Evolutionary conservation across 1,140 invertebrate genomes (phyloP), one percentile per base, ranked within the genome.

Genomic region (Cyphomyrmex costatus): DNA sequence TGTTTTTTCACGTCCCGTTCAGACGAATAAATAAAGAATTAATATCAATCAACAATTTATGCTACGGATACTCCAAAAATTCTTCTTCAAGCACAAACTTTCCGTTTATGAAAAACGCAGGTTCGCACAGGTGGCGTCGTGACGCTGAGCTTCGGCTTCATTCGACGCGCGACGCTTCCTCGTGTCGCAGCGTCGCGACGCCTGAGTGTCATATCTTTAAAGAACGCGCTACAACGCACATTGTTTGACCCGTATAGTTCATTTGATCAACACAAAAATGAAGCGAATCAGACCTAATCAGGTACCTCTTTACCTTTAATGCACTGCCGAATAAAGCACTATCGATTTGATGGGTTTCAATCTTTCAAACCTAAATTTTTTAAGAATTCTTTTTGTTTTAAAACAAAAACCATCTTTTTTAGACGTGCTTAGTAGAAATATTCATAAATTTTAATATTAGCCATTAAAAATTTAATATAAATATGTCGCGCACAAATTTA

Each of bases 121-220:
- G 58, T 68, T 60, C 16, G 42, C 63, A 58, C 85, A 91, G 88
- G 89, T 90, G 92, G 90, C 90, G 90, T 88, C 84, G 83, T 85
- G 88, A 92, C 88, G 90, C 88, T 73, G 12, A 19, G 24, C 86
- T 58, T 87, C 87, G 80, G 24, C 68, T 79, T 92, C 92, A 93
- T 92, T 93, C 91, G 88, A 77, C 82, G 51, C 88, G 83, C 56
- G 86, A 88, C 92, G 88, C 87, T 91, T 90, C 73, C 79, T 84
- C 82, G 88, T 88, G 80, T 90, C 89, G 87, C 80, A 90, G 70
- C 86, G 78, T 86, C 84, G 70, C 33, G 51, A 83, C 53, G 51
- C 33, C 36, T 0, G 27, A 21, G 80, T 51, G 27, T 30, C 4
- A 65, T 14, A 46, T 36, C 49, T 36, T 33, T 56, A 49, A 46